Percentiles rank a stretch among this genome's conserved stretches.
phyloP scores from a whole-genome alignment of 2,797 vertebrate species.

The Etheostoma nigrum region DNA sequence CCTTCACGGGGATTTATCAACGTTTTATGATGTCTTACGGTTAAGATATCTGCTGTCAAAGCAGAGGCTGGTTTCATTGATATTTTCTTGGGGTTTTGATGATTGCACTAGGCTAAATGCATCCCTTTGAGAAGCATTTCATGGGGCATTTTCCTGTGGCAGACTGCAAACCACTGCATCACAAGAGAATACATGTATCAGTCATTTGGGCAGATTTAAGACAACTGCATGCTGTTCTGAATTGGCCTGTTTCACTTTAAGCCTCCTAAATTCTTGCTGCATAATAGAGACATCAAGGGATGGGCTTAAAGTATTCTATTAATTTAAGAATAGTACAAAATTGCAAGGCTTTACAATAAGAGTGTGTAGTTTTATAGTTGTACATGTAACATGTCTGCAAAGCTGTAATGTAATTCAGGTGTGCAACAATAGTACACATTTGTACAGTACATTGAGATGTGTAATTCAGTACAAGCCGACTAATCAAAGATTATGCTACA shows the following conservation, averaged over 20 bases:
- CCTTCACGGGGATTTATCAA: background rate
- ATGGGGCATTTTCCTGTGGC: conserved; percentile 13
- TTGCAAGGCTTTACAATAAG: background rate
- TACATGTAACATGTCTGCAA: background rate
- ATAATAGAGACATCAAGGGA: background rate
- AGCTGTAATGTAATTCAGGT: background rate
- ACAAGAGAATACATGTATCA: conserved; percentile 25
- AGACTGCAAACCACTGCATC: conserved; percentile 15
- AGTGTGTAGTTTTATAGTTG: background rate
- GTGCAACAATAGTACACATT: background rate
- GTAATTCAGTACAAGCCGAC: background rate
- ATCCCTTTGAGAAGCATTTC: conserved; percentile 13
- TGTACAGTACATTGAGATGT: background rate
- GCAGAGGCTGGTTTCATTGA: conserved; percentile 18
- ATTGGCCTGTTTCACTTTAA: conserved; percentile 24
- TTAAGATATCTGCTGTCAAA: background rate
- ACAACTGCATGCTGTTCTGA: conserved; percentile 20
- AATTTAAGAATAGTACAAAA: background rate
- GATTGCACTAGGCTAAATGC: conserved; percentile 10
- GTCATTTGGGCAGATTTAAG: conserved; percentile 41
- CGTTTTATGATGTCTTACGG: background rate
- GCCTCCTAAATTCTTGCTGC: conserved; percentile 16
- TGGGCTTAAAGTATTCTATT: background rate
- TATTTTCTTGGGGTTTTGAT: conserved; percentile 4
- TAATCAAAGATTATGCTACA: background rate